Evolutionary conservation across 2,888 invertebrate genomes (phyloP).

Genomic region (Rapana venosa): DNA sequence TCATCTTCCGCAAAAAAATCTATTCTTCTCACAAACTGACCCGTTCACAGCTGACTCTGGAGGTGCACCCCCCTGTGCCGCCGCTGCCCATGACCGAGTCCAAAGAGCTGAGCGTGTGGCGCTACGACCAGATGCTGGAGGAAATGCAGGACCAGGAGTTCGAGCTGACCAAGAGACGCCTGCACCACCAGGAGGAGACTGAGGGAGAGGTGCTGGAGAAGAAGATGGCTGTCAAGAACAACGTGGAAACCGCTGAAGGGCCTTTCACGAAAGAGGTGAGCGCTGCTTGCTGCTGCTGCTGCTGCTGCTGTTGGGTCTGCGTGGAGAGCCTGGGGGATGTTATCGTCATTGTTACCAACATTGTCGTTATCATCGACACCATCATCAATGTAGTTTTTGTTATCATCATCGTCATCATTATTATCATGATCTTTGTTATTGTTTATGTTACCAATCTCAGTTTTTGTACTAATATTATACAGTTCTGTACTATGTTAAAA

Average conservation of each 20-base stretch:
- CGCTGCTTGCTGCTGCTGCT: not conserved
- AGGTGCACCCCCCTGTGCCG: slow-evolving; percentile 63
- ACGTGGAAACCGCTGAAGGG: slow-evolving; percentile 48
- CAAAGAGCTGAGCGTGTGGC: slow-evolving; percentile 65
- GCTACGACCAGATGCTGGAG: slow-evolving; percentile 66
- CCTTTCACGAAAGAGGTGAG: slow-evolving; percentile 65
- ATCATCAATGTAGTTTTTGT: too few relatives aligned
- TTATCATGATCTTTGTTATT: too few relatives aligned
- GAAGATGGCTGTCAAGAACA: slow-evolving; percentile 46
- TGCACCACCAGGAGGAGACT: slow-evolving; percentile 54
- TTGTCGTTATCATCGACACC: too few relatives aligned
- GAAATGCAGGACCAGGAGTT: slow-evolving; percentile 61
- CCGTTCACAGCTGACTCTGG: slow-evolving; percentile 51
- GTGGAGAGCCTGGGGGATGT: too few relatives aligned
- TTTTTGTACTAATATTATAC: too few relatives aligned
- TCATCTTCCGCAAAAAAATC: not conserved
- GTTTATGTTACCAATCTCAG: too few relatives aligned
- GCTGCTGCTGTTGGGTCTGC: too few relatives aligned
- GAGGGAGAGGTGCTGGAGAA: slow-evolving; percentile 48
- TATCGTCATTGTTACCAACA: too few relatives aligned
- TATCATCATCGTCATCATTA: too few relatives aligned
- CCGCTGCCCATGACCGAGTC: slow-evolving; percentile 58
- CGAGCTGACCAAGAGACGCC: slow-evolving; percentile 54
- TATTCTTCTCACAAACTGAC: not conserved
- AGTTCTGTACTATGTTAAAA: not conserved